Evolutionary conservation across 2,888 invertebrate species (phyloP).

Genomic region (Rutpela maculata): DNA sequence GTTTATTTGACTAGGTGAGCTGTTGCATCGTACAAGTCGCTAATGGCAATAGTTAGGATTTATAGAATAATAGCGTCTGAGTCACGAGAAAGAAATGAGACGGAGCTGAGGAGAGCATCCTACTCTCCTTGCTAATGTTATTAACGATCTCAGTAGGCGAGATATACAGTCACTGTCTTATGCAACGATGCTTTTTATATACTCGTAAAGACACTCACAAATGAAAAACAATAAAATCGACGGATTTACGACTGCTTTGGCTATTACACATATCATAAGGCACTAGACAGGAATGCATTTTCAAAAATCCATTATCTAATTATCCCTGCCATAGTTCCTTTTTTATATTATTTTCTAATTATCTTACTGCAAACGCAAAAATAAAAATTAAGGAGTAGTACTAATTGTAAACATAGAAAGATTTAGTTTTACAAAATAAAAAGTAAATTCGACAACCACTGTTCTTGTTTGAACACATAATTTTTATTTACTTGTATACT

Average conservation of each 20-base stretch:
- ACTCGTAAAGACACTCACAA: constrained; percentile 20
- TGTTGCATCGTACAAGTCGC: constrained; percentile 33
- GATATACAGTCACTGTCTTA: constrained; percentile 43
- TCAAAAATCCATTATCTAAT: too few relatives aligned
- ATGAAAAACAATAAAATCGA: constrained; percentile 43
- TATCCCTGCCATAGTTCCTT: too few relatives aligned
- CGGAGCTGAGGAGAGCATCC: constrained; percentile 34
- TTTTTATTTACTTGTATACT: too few relatives aligned
- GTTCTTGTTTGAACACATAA: too few relatives aligned
- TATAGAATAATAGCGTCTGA: constrained; percentile 45
- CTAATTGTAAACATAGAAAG: too few relatives aligned
- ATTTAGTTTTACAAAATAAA: too few relatives aligned
- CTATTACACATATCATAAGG: background rate
- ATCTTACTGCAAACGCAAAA: too few relatives aligned
- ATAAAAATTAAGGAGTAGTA: too few relatives aligned
- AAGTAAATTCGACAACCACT: too few relatives aligned
- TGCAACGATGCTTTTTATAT: constrained; percentile 39
- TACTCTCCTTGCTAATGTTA: constrained; percentile 44
- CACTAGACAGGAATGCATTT: too few relatives aligned
- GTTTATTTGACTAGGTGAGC: constrained; percentile 40
- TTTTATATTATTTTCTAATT: too few relatives aligned
- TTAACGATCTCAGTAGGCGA: constrained; percentile 45
- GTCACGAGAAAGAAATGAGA: constrained; percentile 40
- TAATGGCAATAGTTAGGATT: constrained; percentile 43
- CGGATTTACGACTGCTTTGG: constrained; percentile 32